Percentiles rank a stretch among this genome's conserved stretches.
These are phyloP conservation scores for Xenops minutus DNA, from an alignment of 2,797 vertebrate genomes.

Conservation along the genomic window DNA sequence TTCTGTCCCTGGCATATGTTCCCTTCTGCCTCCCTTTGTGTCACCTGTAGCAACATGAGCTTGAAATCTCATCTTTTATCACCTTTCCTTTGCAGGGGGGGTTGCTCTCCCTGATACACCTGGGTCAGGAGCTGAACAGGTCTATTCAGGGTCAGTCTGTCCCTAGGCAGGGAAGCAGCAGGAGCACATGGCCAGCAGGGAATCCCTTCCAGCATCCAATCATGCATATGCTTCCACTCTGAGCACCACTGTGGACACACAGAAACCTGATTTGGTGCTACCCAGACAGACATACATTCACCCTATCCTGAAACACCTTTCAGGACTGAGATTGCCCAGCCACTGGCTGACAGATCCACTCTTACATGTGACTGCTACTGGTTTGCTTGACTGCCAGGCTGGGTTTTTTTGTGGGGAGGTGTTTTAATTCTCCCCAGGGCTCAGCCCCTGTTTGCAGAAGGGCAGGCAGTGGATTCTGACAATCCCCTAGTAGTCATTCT, in stretches of 20 bases:
- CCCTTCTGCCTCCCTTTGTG: not conserved
- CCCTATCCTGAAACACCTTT: not conserved
- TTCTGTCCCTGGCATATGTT: fast-evolving
- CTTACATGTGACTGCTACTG: fast-evolving
- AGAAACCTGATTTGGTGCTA: not conserved
- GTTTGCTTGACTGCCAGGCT: not conserved
- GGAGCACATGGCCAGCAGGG: not conserved
- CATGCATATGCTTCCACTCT: not conserved
- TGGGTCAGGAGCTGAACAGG: not conserved
- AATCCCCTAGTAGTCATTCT: not conserved
- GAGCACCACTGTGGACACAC: not conserved
- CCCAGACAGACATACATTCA: fast-evolving
- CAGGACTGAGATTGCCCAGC: not conserved
- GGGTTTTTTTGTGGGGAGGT: not conserved
- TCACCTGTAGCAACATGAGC: not conserved
- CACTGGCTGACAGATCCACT: not conserved
- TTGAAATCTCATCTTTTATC: not conserved
- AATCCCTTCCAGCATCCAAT: not conserved
- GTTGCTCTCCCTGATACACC: not conserved
- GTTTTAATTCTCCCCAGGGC: not conserved
- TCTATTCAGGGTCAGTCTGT: not conserved
- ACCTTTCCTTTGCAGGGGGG: not conserved
- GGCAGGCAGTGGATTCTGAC: not conserved
- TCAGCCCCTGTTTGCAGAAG: not conserved
- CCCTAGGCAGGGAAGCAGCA: not conserved